A percentile compares a stretch with the other conserved stretches of the same genome.
Evolutionary conservation across 2,888 invertebrate species (phyloP).

Genomic region (Chrysolina americana): DNA sequence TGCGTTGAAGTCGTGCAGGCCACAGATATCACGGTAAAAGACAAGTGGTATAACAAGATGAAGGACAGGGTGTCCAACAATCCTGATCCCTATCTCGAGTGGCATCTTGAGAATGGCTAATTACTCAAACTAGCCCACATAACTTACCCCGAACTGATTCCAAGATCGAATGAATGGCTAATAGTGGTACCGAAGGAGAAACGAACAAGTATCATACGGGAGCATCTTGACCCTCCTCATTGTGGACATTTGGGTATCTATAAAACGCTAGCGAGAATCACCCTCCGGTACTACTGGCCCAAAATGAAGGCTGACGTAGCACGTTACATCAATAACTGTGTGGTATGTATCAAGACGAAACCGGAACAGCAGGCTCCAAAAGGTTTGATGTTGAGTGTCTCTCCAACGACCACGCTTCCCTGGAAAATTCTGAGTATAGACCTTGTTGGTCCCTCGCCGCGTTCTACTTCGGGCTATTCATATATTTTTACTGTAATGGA

Average conservation of each 20-base stretch:
- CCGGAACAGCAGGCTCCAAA: conserved; percentile 44
- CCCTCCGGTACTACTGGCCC: conserved; percentile 52
- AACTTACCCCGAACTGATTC: background rate
- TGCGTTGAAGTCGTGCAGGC: background rate
- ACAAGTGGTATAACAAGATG: background rate
- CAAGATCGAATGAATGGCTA: background rate
- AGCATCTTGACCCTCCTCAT: conserved; percentile 44
- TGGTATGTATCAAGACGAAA: conserved; percentile 48
- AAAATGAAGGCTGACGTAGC: conserved; percentile 49
- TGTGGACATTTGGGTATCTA: conserved; percentile 50
- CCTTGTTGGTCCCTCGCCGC: conserved; percentile 45
- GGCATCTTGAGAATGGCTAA: background rate
- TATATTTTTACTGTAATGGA: conserved; percentile 44
- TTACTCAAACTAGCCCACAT: background rate
- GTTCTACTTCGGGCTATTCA: conserved; percentile 31
- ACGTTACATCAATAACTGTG: conserved; percentile 49
- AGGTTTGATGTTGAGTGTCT: background rate
- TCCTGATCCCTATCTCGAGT: background rate
- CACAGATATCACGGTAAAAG: background rate
- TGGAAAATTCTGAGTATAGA: conserved; percentile 44
- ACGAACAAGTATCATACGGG: conserved; percentile 25
- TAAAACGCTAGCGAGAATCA: conserved; percentile 47
- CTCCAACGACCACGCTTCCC: conserved; percentile 20
- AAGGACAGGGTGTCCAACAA: background rate
- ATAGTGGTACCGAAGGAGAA: background rate